Base-by-base conservation (phyloP, 2,797 vertebrate genomes). In the Parauchenoglanis ngamensis region DNA sequence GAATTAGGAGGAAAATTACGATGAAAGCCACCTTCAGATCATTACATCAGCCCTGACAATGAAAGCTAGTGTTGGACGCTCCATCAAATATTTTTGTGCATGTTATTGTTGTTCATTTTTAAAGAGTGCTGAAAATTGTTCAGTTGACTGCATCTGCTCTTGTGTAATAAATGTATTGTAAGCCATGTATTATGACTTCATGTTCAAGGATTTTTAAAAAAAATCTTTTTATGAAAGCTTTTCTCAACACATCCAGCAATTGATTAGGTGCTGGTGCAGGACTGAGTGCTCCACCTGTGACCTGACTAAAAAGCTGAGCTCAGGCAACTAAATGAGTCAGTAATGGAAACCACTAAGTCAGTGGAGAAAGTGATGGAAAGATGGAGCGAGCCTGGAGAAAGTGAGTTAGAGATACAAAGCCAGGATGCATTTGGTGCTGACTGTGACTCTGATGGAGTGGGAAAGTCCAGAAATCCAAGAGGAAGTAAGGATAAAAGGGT, bases 311-410 rank as follows among this genome's bases (percentile, higher is more conserved):
- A 78, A 72, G 61, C 67, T 52, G 28, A 6, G 46, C 44, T 75
- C 44, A n/a, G 54, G 89, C 84, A 86, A 77, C 28, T 46, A 83
- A 85, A 87, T 87, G 65, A 86, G 81, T 79, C 78, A 75, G 85
- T 88, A 88, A 87, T 25, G 67, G 81, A 65, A 72, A 86, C 84
- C 59, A 79, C 35, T 19, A 59, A 10, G 31, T 59, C 78, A 61
- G 15, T 85, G 63, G 54, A 17, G n/a, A 76, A 49, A 65, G 76
- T 83, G 80, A n/a, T 68, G 56, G 57, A 81, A 87, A 86, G 56
- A 73, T 68, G 65, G 59, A 73, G 46, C 19, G n/a, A 68, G 63
- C 56, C 56, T 67, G 54, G 54, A 54, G 3, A 76, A 76, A 17
- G 3, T 7, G 17, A 52, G 40, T 49, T 49, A 76, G 76, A 35